Evolutionary conservation across 2,888 invertebrate species (phyloP).

Genomic region (Bembecia ichneumoniformis): DNA sequence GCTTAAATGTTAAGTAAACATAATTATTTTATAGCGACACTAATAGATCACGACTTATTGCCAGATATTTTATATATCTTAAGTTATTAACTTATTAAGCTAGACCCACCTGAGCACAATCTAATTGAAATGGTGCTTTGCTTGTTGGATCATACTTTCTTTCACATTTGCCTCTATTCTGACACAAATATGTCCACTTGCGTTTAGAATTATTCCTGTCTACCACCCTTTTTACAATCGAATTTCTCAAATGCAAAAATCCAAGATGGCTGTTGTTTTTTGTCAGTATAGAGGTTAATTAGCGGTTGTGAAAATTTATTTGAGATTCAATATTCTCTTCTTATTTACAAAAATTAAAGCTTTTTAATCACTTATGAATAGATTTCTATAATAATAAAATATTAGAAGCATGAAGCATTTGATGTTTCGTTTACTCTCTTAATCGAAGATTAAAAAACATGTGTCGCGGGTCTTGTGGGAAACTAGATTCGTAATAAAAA

Average conservation of each 20-base stretch:
- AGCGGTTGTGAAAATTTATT: constrained; percentile 57
- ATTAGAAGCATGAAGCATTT: neutral
- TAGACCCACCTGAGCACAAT: constrained; percentile 34
- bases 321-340: constrained; percentile 29
- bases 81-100: neutral
- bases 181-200: constrained; percentile 27
- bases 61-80: constrained; percentile 11
- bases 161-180: constrained; percentile 24
- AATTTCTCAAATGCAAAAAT: too few relatives aligned
- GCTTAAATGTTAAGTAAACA: neutral
- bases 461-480: too few relatives aligned
- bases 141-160: constrained; percentile 32
- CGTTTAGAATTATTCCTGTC: too few relatives aligned
- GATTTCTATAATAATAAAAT: neutral
- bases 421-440: neutral
- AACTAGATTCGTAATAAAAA: neutral
- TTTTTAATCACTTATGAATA: neutral
- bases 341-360: neutral
- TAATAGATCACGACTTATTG: constrained; percentile 14
- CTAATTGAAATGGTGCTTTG: constrained; percentile 45
- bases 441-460: too few relatives aligned
- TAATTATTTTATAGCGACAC: neutral
- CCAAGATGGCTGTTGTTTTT: too few relatives aligned
- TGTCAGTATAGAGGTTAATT: constrained; percentile 16
- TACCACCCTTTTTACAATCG: too few relatives aligned